A percentile compares a stretch with the other conserved stretches of the same genome.
These are phyloP conservation scores for Phymastichus coffea DNA, from an alignment of 1,140 invertebrate genomes.

Conservation along the genomic window DNA sequence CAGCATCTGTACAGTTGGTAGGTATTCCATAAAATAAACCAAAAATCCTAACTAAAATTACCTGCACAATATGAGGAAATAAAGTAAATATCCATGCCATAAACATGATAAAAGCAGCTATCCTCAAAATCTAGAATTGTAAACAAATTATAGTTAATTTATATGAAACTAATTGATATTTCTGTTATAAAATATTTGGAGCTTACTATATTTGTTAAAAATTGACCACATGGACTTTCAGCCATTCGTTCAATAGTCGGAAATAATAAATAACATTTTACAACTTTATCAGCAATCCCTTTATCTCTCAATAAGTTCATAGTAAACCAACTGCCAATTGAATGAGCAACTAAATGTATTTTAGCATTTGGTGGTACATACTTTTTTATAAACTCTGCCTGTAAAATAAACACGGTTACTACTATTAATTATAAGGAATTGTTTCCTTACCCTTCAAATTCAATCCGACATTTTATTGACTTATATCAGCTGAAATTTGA, in stretches of 20 bases:
- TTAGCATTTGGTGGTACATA: conserved; percentile 68
- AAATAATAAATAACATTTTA: conserved; percentile 72
- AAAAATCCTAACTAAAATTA: conserved; percentile 57
- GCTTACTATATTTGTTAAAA: conserved; percentile 58
- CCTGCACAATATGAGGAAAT: conserved; percentile 60
- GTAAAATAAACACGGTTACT: conserved; percentile 36
- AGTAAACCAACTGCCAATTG: conserved; percentile 79
- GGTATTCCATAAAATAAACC: conserved; percentile 56
- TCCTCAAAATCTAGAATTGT: conserved; percentile 45
- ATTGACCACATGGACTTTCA: conserved; percentile 68
- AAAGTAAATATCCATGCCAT: conserved; percentile 62
- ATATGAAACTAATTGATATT: conserved; percentile 10
- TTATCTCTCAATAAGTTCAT: conserved; percentile 70
- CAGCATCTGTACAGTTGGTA: conserved; percentile 45
- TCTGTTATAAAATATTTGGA: not conserved
- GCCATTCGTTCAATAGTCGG: conserved; percentile 81
- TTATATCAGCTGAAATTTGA: too few relatives aligned
- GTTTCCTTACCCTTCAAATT: not conserved
- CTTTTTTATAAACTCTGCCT: conserved; percentile 70
- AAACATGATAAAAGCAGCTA: conserved; percentile 59
- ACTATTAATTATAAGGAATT: too few relatives aligned
- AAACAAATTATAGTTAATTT: not conserved
- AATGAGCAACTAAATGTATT: conserved; percentile 80
- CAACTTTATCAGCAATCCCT: conserved; percentile 53
- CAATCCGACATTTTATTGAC: too few relatives aligned